A percentile compares a stretch with the other conserved stretches of the same genome.
Conservation (phyloP, 1,140 invertebrate genomes). For the Globodera ellingtonae region DNA sequence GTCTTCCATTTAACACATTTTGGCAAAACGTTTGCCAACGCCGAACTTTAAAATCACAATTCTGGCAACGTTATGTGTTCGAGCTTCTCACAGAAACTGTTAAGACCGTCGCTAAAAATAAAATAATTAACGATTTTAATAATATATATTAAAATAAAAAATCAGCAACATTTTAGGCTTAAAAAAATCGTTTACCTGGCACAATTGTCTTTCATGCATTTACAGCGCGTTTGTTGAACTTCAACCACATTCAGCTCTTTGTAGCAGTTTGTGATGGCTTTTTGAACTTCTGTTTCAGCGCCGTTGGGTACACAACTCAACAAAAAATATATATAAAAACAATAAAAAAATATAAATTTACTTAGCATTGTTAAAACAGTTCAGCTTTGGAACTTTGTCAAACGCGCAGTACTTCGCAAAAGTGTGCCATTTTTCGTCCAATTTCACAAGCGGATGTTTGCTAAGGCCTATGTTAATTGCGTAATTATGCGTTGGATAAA, state of each 20-base stretch:
- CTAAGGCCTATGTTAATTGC: not conserved
- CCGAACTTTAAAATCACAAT: too few species aligned
- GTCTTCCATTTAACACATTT: too few species aligned
- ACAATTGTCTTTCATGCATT: not conserved
- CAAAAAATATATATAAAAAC: not conserved
- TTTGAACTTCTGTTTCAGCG: not conserved
- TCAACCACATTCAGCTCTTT: not conserved
- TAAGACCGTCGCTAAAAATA: not conserved
- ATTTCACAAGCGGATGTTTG: not conserved
- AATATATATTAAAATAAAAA: not conserved
- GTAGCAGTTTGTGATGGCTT: not conserved
- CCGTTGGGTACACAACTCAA: not conserved
- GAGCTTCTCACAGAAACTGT: not conserved
- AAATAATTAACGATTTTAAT: not conserved
- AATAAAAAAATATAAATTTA: not conserved
- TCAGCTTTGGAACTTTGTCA: not conserved
- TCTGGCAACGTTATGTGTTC: not conserved
- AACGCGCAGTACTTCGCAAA: not conserved
- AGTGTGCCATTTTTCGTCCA: not conserved
- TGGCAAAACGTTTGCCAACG: too few species aligned
- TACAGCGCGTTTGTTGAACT: not conserved
- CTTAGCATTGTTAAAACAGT: not conserved
- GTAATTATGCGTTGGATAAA: too few species aligned
- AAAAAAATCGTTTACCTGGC: not conserved
- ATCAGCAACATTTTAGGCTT: too few species aligned